Base-by-base conservation (phyloP, 2,888 invertebrate species). In the Morpho achilles region DNA sequence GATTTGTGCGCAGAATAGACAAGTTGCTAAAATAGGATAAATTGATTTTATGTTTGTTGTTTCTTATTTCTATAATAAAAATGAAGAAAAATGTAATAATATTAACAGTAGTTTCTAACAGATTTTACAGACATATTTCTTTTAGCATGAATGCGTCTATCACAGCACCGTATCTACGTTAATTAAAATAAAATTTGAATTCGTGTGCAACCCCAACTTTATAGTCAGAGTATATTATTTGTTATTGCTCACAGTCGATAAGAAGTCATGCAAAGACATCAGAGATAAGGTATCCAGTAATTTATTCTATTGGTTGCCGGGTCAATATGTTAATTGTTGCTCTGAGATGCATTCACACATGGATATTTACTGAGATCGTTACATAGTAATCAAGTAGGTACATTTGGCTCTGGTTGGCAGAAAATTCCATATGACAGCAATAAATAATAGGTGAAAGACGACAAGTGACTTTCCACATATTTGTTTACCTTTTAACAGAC, bases 301-400 rank as follows among this genome's bases (percentile, higher is more conserved):
- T 68, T 69, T 68, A 64, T 64, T 69, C 73, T 74, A 76, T 67
- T 67, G 61, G 82, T 84, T 80, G 79, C 79, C 75, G 62, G 83
- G 86, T 83, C 84, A 82, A 82, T 74, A 79, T 75, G 83, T 82
- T 79, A 85, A 84, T 74, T 75, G 69, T 75, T 74, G 68, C 69
- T 71, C 69, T 73, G 23, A 59, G 58, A 58, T 67, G 72, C 69
- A 74, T 72, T 57, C 52, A 51, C 55, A 10, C 40, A 59, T 52
- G 54, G 16, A 54, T 61, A 50, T 61, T 61, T 59, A 62, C 62
- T 56, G 54, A 22, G 45, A 9, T 8, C 42, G 22, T 51, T 54
- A 62, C 59, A 59, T 46, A 43, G 62, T 62, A 45, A 42, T 46
- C 3, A 8, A n/a, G 46, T 59, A 59, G 49, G 56, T 59, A 56